Evolutionary conservation across 2,797 vertebrate genomes (phyloP), one percentile per base, ranked within the genome.

Genomic region (Chromis chromis): DNA sequence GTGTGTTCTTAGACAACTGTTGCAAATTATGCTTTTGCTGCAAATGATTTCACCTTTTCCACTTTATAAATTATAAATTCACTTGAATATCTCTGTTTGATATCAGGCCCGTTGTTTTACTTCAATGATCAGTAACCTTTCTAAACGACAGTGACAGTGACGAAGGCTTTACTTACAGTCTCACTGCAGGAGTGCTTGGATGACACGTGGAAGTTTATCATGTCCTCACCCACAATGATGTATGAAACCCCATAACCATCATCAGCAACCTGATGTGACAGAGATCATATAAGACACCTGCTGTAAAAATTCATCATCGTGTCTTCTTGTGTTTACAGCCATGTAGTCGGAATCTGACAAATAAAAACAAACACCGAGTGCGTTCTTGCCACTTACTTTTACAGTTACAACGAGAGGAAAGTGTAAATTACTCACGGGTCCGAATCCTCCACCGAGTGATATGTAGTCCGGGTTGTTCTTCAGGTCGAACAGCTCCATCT

Each of bases 181-280:
- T 95, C 90, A 19, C 69, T 60, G 87, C 94, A 95, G 73, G 96
- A 97, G 65, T 93, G 65, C 76, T 96, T 97, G 91, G 94, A 95
- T 11, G 96, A 96, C 78, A 98, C 94, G 8, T 98, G 97, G 83
- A 96, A 97, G 90, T 95, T 96, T 86, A 98, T 93, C 78, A 93
- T 91, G 48, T 96, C 89, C 28, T 97, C 96, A 5, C 96, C 96
- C 68, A 96, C 92, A 28, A 97, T 96, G 78, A 96, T 94, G 81
- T 97, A 98, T 0, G 96, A 97, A 36, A 98, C 96, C 0, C 97
- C 97, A 0, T 97, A 98, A 12, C 97, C 96, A 7, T 97, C 94
- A 49, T 97, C 95, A 5, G 94, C 94, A 0, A 96, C 96, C 96
- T 98, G 69, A 4, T 1, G 42, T 0, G 14, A 60, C 25, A 76